phyloP scores from a whole-genome alignment of 1,140 invertebrate genomes.

The Bombus vancouverensis region DNA sequence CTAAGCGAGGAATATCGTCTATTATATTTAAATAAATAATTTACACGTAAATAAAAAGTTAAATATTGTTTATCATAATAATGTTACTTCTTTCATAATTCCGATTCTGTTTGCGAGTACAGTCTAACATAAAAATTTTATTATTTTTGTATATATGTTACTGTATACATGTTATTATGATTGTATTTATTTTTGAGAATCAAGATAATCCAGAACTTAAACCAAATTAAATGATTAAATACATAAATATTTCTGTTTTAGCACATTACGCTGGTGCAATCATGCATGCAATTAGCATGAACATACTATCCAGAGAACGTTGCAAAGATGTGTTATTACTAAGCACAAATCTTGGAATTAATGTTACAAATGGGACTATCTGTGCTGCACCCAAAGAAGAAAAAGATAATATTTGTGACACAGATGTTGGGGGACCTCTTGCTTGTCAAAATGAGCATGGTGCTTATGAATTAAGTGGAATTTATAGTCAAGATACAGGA shows the following conservation, averaged over 20 bases:
- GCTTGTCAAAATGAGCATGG: conserved; percentile 89
- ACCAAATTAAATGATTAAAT: background rate
- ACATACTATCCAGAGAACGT: conserved; percentile 84
- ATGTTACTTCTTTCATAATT: background rate
- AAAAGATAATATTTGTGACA: conserved; percentile 83
- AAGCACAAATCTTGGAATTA: conserved; percentile 58
- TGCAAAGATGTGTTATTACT: conserved; percentile 80
- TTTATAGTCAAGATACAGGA: conserved; percentile 90
- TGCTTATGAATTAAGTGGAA: conserved; percentile 87
- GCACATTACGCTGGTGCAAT: conserved; percentile 88
- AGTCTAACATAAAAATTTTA: background rate
- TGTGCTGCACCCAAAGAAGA: conserved; percentile 74
- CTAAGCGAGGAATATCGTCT: background rate
- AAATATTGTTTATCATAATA: background rate
- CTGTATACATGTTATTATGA: background rate
- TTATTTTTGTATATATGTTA: background rate
- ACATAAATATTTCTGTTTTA: conserved; percentile 74
- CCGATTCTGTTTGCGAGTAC: background rate
- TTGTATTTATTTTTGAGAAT: background rate
- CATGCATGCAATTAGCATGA: conserved; percentile 88
- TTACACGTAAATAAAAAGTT: background rate
- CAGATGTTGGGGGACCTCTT: conserved; percentile 90
- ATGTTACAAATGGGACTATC: conserved; percentile 72
- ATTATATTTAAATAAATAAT: no score
- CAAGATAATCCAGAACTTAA: no score